Evolutionary conservation across 2,797 vertebrate genomes (phyloP), one percentile per base, ranked within the genome.

Genomic region (Malurus splendens): DNA sequence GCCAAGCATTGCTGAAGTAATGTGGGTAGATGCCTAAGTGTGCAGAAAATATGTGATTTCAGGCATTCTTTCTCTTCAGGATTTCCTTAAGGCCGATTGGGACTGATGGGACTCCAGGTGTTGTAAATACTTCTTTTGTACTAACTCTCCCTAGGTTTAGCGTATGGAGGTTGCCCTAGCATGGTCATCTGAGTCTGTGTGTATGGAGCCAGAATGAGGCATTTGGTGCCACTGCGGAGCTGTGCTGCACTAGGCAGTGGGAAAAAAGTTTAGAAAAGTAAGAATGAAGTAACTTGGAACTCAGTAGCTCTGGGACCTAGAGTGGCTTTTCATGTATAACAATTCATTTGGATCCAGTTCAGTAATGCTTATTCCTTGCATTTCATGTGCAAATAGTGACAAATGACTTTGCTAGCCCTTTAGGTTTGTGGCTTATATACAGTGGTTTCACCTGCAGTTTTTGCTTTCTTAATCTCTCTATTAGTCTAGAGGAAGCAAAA

Each of bases 21-120:
- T 45, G 33, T 52, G n/a, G 8, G 55, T 68, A 66, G 70, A 65
- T 83, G 59, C 62, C 23, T 45, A 32, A 55, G 28, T 12, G 39
- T 81, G 59, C 55, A 48, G 77, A 80, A 89, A 73, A 81, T 38
- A 32, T 57, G 42, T 50, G 45, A 67, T 93, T 95, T 85, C 64
- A 80, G 76, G 20, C 39, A 32, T 89, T 74, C 54, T 86, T 64
- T 61, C 73, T 57, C 28, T 48, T 82, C 15, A 60, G 39, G 24
- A 32, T 77, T 90, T 90, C 59, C 64, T 80, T 73, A 30, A 65
- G 62, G 59, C 70, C 75, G n/a, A 32, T 51, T 61, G 78, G 59
- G n/a, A 77, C 47, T 65, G 45, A 75, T 32, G 54, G 18, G 14
- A 45, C 27, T 83, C 30, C 5, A 45, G 51, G 25, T 75, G 30